phyloP scores from a whole-genome alignment of 2,113 vertebrate genomes.

The Lates calcarifer region DNA sequence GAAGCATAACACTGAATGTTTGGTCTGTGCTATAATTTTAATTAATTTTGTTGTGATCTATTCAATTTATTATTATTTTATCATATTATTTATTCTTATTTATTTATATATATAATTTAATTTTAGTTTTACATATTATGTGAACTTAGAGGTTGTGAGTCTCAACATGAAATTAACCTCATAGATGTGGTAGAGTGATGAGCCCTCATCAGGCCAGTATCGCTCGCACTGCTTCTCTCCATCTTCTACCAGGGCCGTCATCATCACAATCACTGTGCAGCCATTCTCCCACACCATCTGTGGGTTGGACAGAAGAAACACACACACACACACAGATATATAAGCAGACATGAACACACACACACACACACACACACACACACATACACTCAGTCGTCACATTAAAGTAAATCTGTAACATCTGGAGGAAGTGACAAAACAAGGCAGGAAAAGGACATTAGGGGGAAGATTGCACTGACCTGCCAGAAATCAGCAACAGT shows the following conservation, averaged over 20 bases:
- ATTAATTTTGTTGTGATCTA: too few species aligned
- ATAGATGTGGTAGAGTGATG: conserved; percentile 97
- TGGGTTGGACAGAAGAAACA: background rate
- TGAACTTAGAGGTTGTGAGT: too few species aligned
- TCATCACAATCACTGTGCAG: conserved; percentile 98
- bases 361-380: too few species aligned
- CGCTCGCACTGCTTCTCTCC: conserved; percentile 95
- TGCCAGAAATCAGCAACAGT: conserved; percentile 99
- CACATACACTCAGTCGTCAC: background rate
- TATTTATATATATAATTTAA: too few species aligned
- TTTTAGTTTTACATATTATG: too few species aligned
- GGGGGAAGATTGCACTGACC: conserved; percentile 78
- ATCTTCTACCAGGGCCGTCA: conserved; percentile 94
- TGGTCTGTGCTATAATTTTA: background rate
- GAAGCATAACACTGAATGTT: background rate
- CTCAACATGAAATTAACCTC: conserved; percentile 84
- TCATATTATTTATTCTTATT: too few species aligned
- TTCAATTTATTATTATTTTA: too few species aligned
- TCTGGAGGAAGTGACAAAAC: background rate
- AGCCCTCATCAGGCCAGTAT: conserved; percentile 98
- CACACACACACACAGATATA: background rate
- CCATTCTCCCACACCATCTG: conserved; percentile 99
- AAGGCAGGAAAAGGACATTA: background rate
- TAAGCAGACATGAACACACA: conserved; percentile 8
- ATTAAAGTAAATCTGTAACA: background rate